A percentile compares a stretch with the other conserved stretches of the same genome.
Evolutionary conservation across 2,113 vertebrate genomes (phyloP).

Genomic region (Rafetus swinhoei): DNA sequence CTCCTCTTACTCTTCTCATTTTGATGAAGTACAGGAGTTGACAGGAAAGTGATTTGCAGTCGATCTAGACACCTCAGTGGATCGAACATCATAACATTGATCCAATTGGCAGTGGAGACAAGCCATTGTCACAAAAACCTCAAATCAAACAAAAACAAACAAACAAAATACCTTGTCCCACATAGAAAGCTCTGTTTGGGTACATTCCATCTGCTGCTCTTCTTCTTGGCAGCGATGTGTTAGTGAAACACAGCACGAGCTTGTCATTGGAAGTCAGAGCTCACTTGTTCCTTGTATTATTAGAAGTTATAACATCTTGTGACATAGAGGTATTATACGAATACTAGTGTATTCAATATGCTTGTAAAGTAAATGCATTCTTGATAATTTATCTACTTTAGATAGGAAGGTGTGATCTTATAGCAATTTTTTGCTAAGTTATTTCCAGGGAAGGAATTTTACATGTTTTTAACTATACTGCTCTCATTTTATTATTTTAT

Average conservation of each 20-base stretch:
- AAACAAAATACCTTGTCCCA: slow-evolving; percentile 1
- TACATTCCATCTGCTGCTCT: slow-evolving; percentile 48
- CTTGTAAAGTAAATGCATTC: not conserved
- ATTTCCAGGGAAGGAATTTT: not conserved
- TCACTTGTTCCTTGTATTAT: slow-evolving; percentile 29
- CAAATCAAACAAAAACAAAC: not conserved
- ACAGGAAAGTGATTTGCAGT: no score
- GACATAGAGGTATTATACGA: not conserved
- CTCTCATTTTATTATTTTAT: not conserved
- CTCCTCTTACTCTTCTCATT: no score
- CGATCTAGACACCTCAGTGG: no score
- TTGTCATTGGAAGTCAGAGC: slow-evolving; percentile 49
- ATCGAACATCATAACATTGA: no score
- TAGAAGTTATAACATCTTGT: not conserved
- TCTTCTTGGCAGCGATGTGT: slow-evolving; percentile 54
- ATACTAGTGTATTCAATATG: not conserved
- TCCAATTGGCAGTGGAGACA: no score
- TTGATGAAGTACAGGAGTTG: no score
- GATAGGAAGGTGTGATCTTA: not conserved
- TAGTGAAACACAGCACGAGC: slow-evolving; percentile 20
- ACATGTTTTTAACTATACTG: not conserved
- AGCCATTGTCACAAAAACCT: not conserved
- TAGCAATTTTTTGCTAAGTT: not conserved
- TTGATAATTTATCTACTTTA: not conserved
- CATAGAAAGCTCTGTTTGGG: slow-evolving; percentile 23